phyloP scores from a whole-genome alignment of 2,113 vertebrate genomes.

The Hymenochirus boettgeri region DNA sequence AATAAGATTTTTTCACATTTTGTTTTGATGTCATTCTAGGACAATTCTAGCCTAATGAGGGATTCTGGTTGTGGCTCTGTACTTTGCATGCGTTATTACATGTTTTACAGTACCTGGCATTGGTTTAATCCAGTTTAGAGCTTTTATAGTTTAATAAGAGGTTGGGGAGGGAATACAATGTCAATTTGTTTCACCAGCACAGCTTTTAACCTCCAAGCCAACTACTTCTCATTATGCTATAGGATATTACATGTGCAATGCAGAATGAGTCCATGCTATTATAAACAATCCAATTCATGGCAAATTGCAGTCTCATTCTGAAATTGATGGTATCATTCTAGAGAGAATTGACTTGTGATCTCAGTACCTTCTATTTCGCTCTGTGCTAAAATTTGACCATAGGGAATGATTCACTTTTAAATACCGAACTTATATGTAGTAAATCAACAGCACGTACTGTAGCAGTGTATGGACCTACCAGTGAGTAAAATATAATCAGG shows the following conservation, averaged over 20 bases:
- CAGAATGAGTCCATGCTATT: background rate
- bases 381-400: background rate
- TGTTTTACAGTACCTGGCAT: background rate
- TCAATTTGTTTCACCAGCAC: background rate
- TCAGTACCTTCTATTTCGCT: background rate
- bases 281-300: background rate
- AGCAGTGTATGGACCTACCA: too few species aligned
- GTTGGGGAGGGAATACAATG: background rate
- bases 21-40: too few species aligned
- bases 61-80: background rate
- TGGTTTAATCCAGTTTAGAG: background rate
- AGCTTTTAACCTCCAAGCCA: background rate
- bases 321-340: background rate
- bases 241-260: background rate
- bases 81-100: background rate
- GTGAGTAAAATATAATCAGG: too few species aligned
- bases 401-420: too few species aligned
- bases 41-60: too few species aligned
- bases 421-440: too few species aligned
- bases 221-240: background rate
- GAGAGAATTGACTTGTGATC: background rate
- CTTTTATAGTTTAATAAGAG: background rate
- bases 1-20: too few species aligned
- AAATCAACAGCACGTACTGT: too few species aligned
- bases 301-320: background rate